phyloP scores from a whole-genome alignment of 2,888 invertebrate species.

The Caenorhabditis imperialis region DNA sequence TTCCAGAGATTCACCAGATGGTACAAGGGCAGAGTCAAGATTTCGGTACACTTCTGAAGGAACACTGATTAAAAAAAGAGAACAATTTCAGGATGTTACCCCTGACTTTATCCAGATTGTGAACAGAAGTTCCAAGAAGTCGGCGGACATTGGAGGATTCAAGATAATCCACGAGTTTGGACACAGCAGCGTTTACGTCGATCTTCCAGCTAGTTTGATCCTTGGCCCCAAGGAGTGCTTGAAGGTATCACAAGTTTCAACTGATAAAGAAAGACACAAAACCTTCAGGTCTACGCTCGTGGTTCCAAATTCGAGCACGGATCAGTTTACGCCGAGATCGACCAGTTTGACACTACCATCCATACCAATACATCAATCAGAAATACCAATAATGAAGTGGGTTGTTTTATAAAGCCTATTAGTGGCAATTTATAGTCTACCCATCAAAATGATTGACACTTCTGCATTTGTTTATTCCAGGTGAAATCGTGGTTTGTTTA shows the following conservation, averaged over 20 bases:
- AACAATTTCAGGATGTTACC: conserved; percentile 42
- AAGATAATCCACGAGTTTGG: conserved; percentile 46
- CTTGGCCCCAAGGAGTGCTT: conserved; percentile 51
- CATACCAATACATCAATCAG: conserved; percentile 44
- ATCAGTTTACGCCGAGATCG: conserved; percentile 36
- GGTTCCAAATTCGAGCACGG: conserved; percentile 9
- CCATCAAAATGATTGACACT: conserved; percentile 20
- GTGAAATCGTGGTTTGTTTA: conserved; percentile 56
- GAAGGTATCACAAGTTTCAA: conserved; percentile 22
- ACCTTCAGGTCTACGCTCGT: conserved; percentile 41
- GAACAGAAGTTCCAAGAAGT: conserved; percentile 48
- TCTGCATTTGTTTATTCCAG: conserved; percentile 23
- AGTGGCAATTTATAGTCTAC: conserved; percentile 7
- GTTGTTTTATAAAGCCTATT: not conserved
- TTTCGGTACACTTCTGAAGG: conserved; percentile 13
- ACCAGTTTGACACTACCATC: conserved; percentile 42
- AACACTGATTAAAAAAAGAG: not conserved
- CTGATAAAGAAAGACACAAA: too few species aligned
- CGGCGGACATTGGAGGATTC: conserved; percentile 34
- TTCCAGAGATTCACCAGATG: conserved; percentile 55
- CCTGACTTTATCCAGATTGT: conserved; percentile 41
- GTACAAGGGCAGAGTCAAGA: conserved; percentile 56
- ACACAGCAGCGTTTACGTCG: conserved; percentile 38
- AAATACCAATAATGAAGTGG: conserved; percentile 42
- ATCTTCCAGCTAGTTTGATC: conserved; percentile 43